These are phyloP conservation scores for Himalopsyche phryganea DNA, from an alignment of 1,140 invertebrate genomes.

Conservation along the genomic window DNA sequence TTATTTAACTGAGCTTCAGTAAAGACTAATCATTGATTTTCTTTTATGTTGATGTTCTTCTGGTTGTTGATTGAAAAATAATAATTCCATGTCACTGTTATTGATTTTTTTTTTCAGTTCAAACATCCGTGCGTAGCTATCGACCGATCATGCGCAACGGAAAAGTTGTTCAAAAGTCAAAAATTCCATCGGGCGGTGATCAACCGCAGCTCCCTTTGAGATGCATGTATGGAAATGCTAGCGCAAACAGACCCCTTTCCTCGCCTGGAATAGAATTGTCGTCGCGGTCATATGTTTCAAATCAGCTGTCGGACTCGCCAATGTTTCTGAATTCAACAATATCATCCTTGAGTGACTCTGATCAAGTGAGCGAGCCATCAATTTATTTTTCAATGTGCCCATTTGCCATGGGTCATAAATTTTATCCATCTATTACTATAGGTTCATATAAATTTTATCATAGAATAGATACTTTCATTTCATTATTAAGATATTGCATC, in stretches of 20 bases:
- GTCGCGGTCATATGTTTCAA: slow-evolving; percentile 4
- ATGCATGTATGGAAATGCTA: slow-evolving; percentile 2
- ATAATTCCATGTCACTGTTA: no score
- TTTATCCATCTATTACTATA: no score
- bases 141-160: slow-evolving; percentile 14
- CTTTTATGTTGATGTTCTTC: no score
- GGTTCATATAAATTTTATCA: no score
- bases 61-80: no score
- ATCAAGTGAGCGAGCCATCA: slow-evolving; percentile 18
- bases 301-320: slow-evolving; percentile 1
- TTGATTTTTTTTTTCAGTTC: not conserved
- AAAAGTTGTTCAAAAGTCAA: slow-evolving; percentile 12
- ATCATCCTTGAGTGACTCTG: slow-evolving; percentile 5
- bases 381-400: not conserved
- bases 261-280: slow-evolving; percentile 4
- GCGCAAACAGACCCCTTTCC: slow-evolving; percentile 5
- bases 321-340: not conserved
- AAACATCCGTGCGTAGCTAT: slow-evolving; percentile 11
- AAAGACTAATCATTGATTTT: no score
- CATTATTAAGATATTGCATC: no score
- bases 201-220: slow-evolving; percentile 1
- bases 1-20: no score
- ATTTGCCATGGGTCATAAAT: slow-evolving; percentile 2
- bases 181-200: slow-evolving; percentile 2
- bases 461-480: no score